phyloP scores from a whole-genome alignment of 2,888 invertebrate species.

The Acronicta alni region DNA sequence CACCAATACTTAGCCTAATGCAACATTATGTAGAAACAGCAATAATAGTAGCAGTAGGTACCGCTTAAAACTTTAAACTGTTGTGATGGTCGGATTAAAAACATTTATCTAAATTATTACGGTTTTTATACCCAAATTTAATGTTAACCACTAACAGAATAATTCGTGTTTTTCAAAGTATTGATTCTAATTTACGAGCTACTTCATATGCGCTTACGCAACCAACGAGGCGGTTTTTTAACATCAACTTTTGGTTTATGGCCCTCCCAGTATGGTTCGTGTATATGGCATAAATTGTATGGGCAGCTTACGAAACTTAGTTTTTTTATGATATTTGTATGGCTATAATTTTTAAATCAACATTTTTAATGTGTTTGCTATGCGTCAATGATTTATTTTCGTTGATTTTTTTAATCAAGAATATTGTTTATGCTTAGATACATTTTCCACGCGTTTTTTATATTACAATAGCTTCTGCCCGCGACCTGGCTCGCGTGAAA shows the following conservation, averaged over 20 bases:
- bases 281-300: constrained; percentile 41
- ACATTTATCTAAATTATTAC: no score
- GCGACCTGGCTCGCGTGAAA: no score
- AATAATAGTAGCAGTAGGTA: no score
- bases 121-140: neutral
- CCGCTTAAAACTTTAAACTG: no score
- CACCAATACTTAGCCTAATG: no score
- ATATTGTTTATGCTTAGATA: neutral
- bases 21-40: no score
- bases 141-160: constrained; percentile 33
- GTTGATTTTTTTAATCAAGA: constrained; percentile 3
- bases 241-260: constrained; percentile 47
- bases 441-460: no score
- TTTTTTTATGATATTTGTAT: constrained; percentile 44
- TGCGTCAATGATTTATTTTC: constrained; percentile 10
- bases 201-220: constrained; percentile 43
- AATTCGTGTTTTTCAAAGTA: constrained; percentile 35
- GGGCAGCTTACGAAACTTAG: constrained; percentile 46
- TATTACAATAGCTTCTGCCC: no score
- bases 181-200: constrained; percentile 50
- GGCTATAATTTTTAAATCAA: constrained; percentile 44
- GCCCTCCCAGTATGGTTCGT: constrained; percentile 37
- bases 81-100: no score
- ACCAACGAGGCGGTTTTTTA: constrained; percentile 32
- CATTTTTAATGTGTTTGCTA: constrained; percentile 32